These are phyloP conservation scores for Passer montanus DNA, from an alignment of 2,113 vertebrate genomes.

Conservation along the genomic window DNA sequence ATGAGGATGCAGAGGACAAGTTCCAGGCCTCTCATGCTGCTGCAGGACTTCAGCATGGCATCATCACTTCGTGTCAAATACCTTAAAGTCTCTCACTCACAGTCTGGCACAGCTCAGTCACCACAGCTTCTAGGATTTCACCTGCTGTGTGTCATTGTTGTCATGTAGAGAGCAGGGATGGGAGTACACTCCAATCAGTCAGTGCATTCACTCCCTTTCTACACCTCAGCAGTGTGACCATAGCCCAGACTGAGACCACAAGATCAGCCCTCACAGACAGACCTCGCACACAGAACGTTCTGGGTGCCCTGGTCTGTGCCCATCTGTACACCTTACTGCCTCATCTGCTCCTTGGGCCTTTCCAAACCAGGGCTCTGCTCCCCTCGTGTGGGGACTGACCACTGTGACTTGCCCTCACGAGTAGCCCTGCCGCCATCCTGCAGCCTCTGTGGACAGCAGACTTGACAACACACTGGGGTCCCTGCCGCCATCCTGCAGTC, in stretches of 20 bases:
- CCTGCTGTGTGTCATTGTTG: not conserved
- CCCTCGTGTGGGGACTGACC: not conserved
- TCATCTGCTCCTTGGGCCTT: not conserved
- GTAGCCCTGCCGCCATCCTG: fast-evolving
- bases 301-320: not conserved
- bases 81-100: not conserved
- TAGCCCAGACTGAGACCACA: not conserved
- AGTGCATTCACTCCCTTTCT: not conserved
- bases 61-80: not conserved
- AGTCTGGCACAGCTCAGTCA: not conserved
- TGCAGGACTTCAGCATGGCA: fast-evolving
- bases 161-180: not conserved
- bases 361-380: not conserved
- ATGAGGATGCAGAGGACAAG: fast-evolving
- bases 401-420: fast-evolving
- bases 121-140: not conserved
- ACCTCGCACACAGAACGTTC: not conserved
- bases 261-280: fast-evolving
- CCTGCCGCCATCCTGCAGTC: fast-evolving
- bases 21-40: not conserved
- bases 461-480: not conserved
- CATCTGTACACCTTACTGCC: not conserved
- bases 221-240: not conserved
- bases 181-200: not conserved
- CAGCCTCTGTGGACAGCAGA: not conserved